Evolutionary conservation across 2,797 vertebrate genomes (phyloP).

Genomic region (Mus caroli): DNA sequence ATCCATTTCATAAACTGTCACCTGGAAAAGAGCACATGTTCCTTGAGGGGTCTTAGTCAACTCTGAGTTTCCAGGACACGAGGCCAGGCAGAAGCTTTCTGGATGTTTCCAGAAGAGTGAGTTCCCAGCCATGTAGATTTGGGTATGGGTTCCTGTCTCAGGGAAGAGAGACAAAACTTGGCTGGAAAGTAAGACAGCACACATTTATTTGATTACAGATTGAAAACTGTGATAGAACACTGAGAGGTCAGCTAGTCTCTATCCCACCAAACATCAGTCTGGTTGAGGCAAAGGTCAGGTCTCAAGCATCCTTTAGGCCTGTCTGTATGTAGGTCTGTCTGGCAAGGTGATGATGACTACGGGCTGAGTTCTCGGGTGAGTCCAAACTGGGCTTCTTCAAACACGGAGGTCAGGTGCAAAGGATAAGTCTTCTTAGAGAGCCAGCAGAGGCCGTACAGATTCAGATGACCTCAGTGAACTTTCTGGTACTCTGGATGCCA

Average conservation of each 20-base stretch:
- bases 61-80: not conserved
- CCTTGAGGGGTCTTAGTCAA: not conserved
- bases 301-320: not conserved
- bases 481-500: not conserved
- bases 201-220: constrained; percentile 28
- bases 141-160: not conserved
- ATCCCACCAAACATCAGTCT: not conserved
- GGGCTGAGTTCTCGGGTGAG: not conserved
- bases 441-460: not conserved
- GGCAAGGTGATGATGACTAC: not conserved
- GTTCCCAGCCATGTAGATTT: not conserved
- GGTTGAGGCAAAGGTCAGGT: not conserved
- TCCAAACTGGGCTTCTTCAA: not conserved
- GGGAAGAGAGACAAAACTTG: not conserved
- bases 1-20: not conserved
- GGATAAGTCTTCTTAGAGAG: not conserved
- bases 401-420: not conserved
- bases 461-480: not conserved
- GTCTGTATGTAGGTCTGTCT: not conserved
- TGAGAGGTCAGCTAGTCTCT: not conserved
- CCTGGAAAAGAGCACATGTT: not conserved
- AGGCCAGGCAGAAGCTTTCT: not conserved
- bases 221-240: constrained; percentile 18
- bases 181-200: not conserved
- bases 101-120: constrained; percentile 8